Base-by-base conservation (phyloP, 2,113 vertebrate species). In the Penelope pileata region DNA sequence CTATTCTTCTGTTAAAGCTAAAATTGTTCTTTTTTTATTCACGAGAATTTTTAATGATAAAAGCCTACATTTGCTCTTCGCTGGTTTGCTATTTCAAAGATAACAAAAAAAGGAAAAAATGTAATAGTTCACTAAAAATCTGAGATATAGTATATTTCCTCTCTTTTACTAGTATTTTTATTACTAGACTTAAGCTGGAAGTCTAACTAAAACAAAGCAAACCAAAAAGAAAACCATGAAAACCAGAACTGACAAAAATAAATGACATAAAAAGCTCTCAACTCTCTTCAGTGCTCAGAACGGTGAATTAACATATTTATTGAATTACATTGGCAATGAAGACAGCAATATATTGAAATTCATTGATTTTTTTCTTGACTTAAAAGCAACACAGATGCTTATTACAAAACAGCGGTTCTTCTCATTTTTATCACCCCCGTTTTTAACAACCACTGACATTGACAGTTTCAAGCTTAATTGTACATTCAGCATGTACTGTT, bases 271-370 rank as follows among this genome's bases (percentile, higher is more conserved):
- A 97, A 91, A 96, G 85, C 93, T 95, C 91, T 94, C 83, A 93
- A 83, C 70, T 92, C 86, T 92, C 88, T 96, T 94, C 86, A 90
- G 51, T 83, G 75, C 75, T 96, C 93, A 75, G 79, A 96, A 96
- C 81, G 96, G 68, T 92, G 95, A 96, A 97, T 97, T 97, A 97
- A 95, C 97, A 96, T 97, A 96, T 96, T 97, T 97, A 97, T 96
- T 97, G 96, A 97, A 97, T 97, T 97, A 95, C 91, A 93, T 62
- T 93, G 92, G 95, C 94, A 97, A 97, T 95, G 90, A 97, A 97
- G 95, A 97, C 90, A 96, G 94, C 70, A 95, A 96, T 96, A 97
- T 96, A 97, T 95, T 97, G 96, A 97, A 96, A 94, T 95, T 93
- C 94, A 97, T 94, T 97, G 96, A 97, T 95, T 97, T 96, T 90